Evolutionary conservation across 2,888 invertebrate species (phyloP).

Genomic region (Formica aserva): DNA sequence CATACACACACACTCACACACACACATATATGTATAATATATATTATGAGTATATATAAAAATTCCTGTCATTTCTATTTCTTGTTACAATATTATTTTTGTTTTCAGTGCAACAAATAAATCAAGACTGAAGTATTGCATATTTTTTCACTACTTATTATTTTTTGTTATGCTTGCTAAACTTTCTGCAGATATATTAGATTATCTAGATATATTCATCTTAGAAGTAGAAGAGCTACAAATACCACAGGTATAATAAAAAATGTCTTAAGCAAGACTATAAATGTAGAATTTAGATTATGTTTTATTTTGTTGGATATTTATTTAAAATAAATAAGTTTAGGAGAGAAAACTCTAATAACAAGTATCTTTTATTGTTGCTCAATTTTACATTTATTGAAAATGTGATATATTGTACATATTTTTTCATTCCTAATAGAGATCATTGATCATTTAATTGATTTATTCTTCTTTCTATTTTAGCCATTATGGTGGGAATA

Average conservation of each 20-base stretch:
- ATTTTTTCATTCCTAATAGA: neutral
- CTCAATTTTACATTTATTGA: neutral
- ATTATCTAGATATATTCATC: constrained; percentile 97
- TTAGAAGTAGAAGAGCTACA: constrained; percentile 97
- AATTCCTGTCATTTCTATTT: constrained; percentile 34
- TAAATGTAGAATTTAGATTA: neutral
- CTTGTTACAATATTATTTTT: constrained; percentile 69
- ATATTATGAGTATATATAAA: neutral
- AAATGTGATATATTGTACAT: neutral
- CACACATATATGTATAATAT: neutral
- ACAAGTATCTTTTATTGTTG: neutral
- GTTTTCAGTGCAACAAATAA: constrained; percentile 97
- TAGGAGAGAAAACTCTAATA: neutral
- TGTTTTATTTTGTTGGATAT: neutral
- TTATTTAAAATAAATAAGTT: neutral
- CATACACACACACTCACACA: too few species aligned
- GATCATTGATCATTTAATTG: neutral
- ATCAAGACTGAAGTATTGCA: constrained; percentile 96
- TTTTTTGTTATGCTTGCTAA: constrained; percentile 96
- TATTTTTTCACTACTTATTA: constrained; percentile 96
- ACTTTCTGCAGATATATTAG: constrained; percentile 95
- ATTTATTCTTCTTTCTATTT: constrained; percentile 78
- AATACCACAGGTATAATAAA: constrained; percentile 91
- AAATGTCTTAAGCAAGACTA: neutral
- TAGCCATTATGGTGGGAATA: constrained; percentile 97